Percentiles rank a stretch among this genome's conserved stretches.
Conservation (phyloP, 2,888 invertebrate genomes). For the Callimorpha dominula region DNA sequence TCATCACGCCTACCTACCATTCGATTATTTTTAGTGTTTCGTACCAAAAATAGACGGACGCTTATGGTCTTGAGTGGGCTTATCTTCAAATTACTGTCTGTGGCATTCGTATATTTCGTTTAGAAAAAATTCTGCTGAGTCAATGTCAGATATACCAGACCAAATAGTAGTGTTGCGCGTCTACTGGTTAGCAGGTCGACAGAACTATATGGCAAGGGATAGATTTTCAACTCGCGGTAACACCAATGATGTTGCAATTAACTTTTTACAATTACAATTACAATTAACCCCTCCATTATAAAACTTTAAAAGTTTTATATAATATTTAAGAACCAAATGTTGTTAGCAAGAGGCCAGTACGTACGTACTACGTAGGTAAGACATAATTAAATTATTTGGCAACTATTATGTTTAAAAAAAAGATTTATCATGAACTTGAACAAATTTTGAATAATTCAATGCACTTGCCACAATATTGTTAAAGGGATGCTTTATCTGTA, state of each 20-base stretch:
- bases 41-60: slow-evolving; percentile 35
- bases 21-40: slow-evolving; percentile 47
- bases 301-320: no score
- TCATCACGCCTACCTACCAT: slow-evolving; percentile 47
- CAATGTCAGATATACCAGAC: not conserved
- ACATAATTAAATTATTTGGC: no score
- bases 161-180: no score
- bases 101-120: not conserved
- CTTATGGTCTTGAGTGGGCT: slow-evolving; percentile 17
- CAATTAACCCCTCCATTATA: no score
- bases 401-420: no score
- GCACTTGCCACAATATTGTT: slow-evolving; percentile 66
- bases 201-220: no score
- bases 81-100: slow-evolving; percentile 3
- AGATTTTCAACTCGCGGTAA: no score
- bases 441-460: slow-evolving; percentile 38
- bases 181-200: no score
- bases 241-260: no score
- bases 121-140: slow-evolving; percentile 4
- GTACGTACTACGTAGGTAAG: not conserved
- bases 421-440: slow-evolving; percentile 6
- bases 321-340: not conserved
- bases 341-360: not conserved
- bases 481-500: slow-evolving; percentile 72
- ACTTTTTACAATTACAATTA: no score